phyloP scores from a whole-genome alignment of 2,113 vertebrate genomes.

The Ploceus nigricollis region DNA sequence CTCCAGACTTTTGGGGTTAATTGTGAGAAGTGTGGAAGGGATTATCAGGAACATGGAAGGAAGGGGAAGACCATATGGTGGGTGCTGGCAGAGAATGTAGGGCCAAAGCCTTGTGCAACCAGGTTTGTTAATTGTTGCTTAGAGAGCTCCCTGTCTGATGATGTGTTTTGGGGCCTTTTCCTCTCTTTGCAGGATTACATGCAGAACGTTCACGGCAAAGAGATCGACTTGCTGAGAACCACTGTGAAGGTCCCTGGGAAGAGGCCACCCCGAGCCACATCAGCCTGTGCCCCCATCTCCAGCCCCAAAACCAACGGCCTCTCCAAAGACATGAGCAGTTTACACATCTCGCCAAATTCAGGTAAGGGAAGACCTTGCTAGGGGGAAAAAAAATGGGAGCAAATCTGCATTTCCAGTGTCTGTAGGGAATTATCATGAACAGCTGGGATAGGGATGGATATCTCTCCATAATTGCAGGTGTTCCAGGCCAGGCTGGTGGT shows the following conservation, averaged over 20 bases:
- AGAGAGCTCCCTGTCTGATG: neutral
- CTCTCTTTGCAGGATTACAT: slow-evolving; percentile 87
- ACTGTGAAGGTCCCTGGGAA: slow-evolving; percentile 98
- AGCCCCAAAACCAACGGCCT: slow-evolving; percentile 93
- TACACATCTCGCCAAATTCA: slow-evolving; percentile 87
- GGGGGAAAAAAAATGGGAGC: fast-evolving
- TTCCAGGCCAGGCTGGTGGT: neutral
- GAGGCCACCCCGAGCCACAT: slow-evolving; percentile 90
- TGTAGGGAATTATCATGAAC: neutral
- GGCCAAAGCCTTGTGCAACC: neutral
- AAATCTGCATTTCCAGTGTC: neutral
- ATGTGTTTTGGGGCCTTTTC: neutral
- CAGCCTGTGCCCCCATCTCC: slow-evolving; percentile 85
- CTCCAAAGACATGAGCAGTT: slow-evolving; percentile 91
- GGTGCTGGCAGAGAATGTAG: neutral
- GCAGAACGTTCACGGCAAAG: slow-evolving; percentile 97
- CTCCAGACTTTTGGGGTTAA: neutral
- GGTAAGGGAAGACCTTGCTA: slow-evolving; percentile 57
- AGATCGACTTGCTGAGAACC: slow-evolving; percentile 93
- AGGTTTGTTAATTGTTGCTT: neutral
- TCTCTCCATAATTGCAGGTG: neutral
- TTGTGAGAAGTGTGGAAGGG: neutral
- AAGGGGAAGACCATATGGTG: neutral
- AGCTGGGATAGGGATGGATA: neutral
- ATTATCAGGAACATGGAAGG: neutral